Evolutionary conservation across 92 coral and sea anemone species (phyloP).

Genomic region (Phenganax subtilis): DNA sequence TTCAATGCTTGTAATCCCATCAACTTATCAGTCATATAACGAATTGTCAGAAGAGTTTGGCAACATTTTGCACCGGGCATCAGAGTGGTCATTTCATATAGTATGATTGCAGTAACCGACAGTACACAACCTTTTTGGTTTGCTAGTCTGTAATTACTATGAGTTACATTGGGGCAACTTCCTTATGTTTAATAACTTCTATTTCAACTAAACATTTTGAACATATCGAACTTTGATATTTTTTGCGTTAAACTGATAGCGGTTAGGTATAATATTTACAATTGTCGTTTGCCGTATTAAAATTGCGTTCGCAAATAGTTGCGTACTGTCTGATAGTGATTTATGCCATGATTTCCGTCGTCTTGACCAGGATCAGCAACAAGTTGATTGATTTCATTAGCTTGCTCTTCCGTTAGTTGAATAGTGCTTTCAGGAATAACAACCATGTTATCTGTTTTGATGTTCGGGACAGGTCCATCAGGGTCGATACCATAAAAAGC

Average conservation of each 20-base stretch:
- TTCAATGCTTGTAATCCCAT: conserved; percentile 24
- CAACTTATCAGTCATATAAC: conserved; percentile 30
- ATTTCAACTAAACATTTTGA: background rate
- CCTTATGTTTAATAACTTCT: background rate
- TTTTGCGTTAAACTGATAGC: too few relatives aligned
- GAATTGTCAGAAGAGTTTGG: conserved; percentile 30
- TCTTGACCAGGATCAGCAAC: conserved; percentile 49
- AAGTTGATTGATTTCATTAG: conserved; percentile 29
- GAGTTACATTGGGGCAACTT: background rate
- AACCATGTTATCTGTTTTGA: too few relatives aligned
- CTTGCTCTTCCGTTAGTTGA: conserved; percentile 45
- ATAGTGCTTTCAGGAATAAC: background rate
- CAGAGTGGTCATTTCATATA: conserved; percentile 28
- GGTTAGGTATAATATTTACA: too few relatives aligned
- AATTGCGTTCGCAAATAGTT: background rate
- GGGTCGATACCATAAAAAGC: too few relatives aligned
- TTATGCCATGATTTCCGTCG: conserved; percentile 51
- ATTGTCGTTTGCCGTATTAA: background rate
- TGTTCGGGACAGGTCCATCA: too few relatives aligned
- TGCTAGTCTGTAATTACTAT: background rate
- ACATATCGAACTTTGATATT: too few relatives aligned
- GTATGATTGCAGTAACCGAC: background rate
- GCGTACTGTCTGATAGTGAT: conserved; percentile 27
- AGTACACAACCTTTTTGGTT: background rate
- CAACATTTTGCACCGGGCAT: background rate